Percentiles rank a stretch among this genome's conserved stretches.
Evolutionary conservation across 1,140 invertebrate genomes (phyloP).

Genomic region (Psilanteris sp.): DNA sequence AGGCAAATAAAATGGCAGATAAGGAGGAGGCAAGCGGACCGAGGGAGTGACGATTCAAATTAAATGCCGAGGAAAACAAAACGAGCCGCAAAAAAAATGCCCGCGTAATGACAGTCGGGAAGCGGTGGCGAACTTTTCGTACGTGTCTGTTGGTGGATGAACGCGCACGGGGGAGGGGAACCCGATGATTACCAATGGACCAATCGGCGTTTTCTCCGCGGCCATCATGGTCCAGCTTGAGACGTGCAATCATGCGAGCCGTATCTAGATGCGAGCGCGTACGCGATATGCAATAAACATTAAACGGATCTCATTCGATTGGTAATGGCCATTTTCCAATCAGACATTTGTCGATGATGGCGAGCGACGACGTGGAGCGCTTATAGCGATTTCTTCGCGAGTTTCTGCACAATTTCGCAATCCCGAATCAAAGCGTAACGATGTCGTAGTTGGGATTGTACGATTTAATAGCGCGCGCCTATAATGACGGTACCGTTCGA

Average conservation of each 20-base stretch:
- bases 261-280: constrained; percentile 27
- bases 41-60: constrained; percentile 65
- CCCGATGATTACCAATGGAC: constrained; percentile 69
- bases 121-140: constrained; percentile 60
- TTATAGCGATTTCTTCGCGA: background rate
- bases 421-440: background rate
- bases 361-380: constrained; percentile 14
- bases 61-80: constrained; percentile 64
- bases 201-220: constrained; percentile 70
- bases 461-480: too few species aligned
- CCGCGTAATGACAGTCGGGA: constrained; percentile 66
- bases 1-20: constrained; percentile 30
- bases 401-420: constrained; percentile 5
- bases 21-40: constrained; percentile 11
- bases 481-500: too few species aligned
- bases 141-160: constrained; percentile 51
- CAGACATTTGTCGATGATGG: constrained; percentile 22
- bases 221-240: constrained; percentile 73
- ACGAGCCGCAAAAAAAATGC: constrained; percentile 57
- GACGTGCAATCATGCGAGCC: constrained; percentile 70
- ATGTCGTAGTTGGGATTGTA: too few species aligned
- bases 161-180: constrained; percentile 59
- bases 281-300: constrained; percentile 50
- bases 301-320: constrained; percentile 58
- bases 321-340: constrained; percentile 58